Evolutionary conservation across 1,140 invertebrate genomes (phyloP).

Genomic region (Macrostomum lignano): DNA sequence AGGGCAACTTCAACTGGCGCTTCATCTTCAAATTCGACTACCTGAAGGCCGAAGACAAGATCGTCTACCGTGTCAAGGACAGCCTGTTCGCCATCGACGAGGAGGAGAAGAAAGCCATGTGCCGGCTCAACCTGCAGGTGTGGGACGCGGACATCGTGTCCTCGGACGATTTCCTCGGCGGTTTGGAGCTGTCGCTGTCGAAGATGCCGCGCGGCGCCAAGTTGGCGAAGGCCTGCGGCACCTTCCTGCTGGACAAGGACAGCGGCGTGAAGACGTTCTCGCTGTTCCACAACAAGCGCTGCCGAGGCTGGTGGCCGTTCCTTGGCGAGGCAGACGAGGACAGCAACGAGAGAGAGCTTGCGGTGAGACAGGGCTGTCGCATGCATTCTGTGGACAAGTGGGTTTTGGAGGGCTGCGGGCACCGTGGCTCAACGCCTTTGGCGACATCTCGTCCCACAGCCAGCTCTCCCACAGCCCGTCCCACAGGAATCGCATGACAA

Average conservation of each 20-base stretch:
- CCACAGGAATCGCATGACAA: no score
- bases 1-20: constrained; percentile 73
- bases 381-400: no score
- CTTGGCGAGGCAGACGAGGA: constrained; percentile 6
- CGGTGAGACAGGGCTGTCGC: no score
- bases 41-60: constrained; percentile 58
- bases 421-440: no score
- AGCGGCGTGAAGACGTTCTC: constrained; percentile 53
- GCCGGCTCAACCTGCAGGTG: constrained; percentile 49
- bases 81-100: constrained; percentile 65
- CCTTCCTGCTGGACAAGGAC: constrained; percentile 53
- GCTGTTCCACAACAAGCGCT: constrained; percentile 61
- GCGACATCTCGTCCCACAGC: no score
- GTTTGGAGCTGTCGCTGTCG: constrained; percentile 22
- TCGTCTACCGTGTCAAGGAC: constrained; percentile 55
- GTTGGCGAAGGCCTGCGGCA: constrained; percentile 27
- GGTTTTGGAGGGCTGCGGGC: no score
- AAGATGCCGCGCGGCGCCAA: constrained; percentile 24
- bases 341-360: constrained; percentile 2
- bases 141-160: constrained; percentile 62
- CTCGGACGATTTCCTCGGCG: constrained; percentile 56
- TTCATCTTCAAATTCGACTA: constrained; percentile 68
- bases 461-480: no score
- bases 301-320: constrained; percentile 71
- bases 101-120: constrained; percentile 58